phyloP scores from a whole-genome alignment of 2,797 vertebrate genomes.

The Microchirus variegatus region DNA sequence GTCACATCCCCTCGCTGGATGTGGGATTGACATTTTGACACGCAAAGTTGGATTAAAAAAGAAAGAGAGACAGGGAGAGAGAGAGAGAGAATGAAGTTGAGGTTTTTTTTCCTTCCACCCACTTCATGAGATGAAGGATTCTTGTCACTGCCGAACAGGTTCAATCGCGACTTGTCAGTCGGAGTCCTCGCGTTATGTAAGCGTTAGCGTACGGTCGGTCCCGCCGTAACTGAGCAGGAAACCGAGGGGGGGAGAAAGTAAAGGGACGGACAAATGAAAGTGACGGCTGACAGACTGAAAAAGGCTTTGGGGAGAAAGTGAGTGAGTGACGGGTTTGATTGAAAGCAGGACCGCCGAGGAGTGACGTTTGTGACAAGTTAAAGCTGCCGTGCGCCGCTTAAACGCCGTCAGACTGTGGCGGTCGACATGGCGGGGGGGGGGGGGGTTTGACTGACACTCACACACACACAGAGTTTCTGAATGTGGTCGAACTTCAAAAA shows the following conservation, averaged over 20 bases:
- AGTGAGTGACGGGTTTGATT: slow-evolving; percentile 64
- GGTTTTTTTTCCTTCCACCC: slow-evolving; percentile 24
- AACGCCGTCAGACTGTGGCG: too few species aligned
- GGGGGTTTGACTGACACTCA: slow-evolving; percentile 63
- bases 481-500: too few species aligned
- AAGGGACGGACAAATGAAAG: slow-evolving; percentile 62
- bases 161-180: slow-evolving; percentile 78
- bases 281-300: slow-evolving; percentile 45
- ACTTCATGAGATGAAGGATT: slow-evolving; percentile 66
- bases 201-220: slow-evolving; percentile 23
- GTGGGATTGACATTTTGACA: slow-evolving; percentile 86
- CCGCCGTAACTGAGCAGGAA: slow-evolving; percentile 33
- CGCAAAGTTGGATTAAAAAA: slow-evolving; percentile 51
- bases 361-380: slow-evolving; percentile 65
- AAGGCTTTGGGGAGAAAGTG: not conserved
- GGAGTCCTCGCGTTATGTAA: slow-evolving; percentile 38
- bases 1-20: slow-evolving; percentile 83
- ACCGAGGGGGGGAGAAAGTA: slow-evolving; percentile 22
- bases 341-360: slow-evolving; percentile 61
- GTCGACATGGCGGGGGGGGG: slow-evolving; percentile 45
- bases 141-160: slow-evolving; percentile 67
- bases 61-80: slow-evolving; percentile 15
- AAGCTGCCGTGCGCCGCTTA: slow-evolving; percentile 64
- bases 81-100: slow-evolving; percentile 41
- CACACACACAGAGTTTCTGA: too few species aligned